Base-by-base conservation (phyloP, 2,888 invertebrate genomes). In the Tubulanus polymorphus region DNA sequence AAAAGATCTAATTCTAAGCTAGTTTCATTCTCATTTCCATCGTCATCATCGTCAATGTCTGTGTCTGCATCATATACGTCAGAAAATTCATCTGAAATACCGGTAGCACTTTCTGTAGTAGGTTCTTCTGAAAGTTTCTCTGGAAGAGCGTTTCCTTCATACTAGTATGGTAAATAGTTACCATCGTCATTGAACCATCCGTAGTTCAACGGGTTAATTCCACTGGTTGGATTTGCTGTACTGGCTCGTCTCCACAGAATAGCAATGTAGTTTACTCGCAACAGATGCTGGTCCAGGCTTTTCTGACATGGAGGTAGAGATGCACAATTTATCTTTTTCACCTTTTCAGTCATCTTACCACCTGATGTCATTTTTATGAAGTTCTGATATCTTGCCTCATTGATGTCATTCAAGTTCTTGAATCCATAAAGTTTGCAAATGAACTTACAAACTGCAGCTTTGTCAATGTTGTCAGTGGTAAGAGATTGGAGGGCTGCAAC, bases 331-430 rank as follows among this genome's bases (percentile, higher is more conserved):
- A 55, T 30, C 54, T 41, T 32, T 27, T 55, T 41, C 23, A 55
- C 6, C 27, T 56, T 41, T 6, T 23, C 23, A 18, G 23, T 18
- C 23, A 41, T 23, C 23, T 41, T 41, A 20, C 23, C 23, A 18
- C 41, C 41, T n/a, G 49, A 48, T 8, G 53, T 51, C 48, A 53
- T 49, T 49, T 51, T 25, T 18, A 53, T 28, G 8, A 53, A 30
- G 50, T 27, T 28, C 18, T 47, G n/a, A 32, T 53, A 51, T 48
- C 53, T 49, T 10, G 53, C 53, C 41, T 53, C 53, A 53, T 53
- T 28, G 29, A 53, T 41, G 41, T 53, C 53, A 20, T 51, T 28
- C 20, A 26, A 5, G 26, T 48, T 18, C 27, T 23, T 28, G 25
- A 26, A 27, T 28, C 51, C n/a, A n/a, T n/a, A n/a, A n/a, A n/a